Conservation (phyloP, 2,888 invertebrate genomes). For the Amphimallon solstitiale region DNA sequence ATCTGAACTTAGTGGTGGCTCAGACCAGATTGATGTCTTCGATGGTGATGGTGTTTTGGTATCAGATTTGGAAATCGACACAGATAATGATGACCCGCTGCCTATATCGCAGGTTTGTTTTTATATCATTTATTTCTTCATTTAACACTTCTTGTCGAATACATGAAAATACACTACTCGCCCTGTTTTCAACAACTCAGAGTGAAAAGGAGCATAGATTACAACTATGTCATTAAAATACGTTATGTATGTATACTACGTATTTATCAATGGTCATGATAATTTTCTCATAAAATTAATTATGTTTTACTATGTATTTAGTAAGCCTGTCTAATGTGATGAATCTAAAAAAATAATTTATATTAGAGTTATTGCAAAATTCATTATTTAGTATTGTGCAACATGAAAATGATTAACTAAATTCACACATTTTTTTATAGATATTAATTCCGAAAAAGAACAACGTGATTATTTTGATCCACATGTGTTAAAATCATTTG, state of each 20-base stretch:
- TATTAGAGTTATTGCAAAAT: too few species aligned
- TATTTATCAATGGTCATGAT: too few species aligned
- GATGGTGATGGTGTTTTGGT: constrained; percentile 70
- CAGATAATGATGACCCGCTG: constrained; percentile 52
- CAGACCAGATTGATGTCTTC: constrained; percentile 64
- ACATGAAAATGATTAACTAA: too few species aligned
- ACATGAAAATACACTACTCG: not conserved
- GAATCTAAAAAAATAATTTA: too few species aligned
- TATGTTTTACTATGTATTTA: too few species aligned
- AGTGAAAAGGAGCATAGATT: constrained; percentile 31
- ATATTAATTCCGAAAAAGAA: too few species aligned
- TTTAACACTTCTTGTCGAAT: not conserved
- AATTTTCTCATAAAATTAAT: too few species aligned
- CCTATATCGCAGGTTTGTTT: constrained; percentile 57
- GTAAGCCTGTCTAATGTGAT: too few species aligned
- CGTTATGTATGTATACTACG: too few species aligned
- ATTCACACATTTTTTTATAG: too few species aligned
- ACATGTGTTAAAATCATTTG: not conserved
- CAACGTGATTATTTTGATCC: not conserved
- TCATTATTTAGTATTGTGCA: too few species aligned
- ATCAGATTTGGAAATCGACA: constrained; percentile 69
- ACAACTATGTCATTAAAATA: constrained; percentile 24
- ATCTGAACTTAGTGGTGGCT: constrained; percentile 59
- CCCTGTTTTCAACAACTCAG: not conserved
- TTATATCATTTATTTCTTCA: not conserved